Conservation (phyloP, 2,888 invertebrate genomes). For the Euproctis similis region DNA sequence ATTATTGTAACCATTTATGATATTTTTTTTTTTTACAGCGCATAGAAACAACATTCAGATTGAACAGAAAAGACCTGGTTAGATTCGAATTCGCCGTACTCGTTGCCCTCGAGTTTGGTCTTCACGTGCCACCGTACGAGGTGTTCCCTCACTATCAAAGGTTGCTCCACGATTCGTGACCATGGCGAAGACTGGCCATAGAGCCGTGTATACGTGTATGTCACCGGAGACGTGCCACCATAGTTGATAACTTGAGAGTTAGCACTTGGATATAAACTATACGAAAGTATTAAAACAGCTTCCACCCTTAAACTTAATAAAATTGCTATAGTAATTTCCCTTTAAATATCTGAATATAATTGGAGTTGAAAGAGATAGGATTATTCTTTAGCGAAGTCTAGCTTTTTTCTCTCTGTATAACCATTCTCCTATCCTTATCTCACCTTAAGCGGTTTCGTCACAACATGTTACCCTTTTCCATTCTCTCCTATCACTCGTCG, state of each 20-base stretch:
- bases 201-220: constrained; percentile 36
- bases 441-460: no score
- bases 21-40: constrained; percentile 77
- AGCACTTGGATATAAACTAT: constrained; percentile 48
- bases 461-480: no score
- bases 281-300: no score
- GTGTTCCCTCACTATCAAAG: constrained; percentile 97
- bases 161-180: constrained; percentile 93
- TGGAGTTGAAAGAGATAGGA: no score
- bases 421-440: no score
- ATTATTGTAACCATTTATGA: no score
- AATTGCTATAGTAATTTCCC: no score
- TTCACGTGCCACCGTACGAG: constrained; percentile 94
- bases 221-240: constrained; percentile 46
- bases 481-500: no score
- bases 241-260: constrained; percentile 49
- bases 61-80: constrained; percentile 92
- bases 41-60: constrained; percentile 91
- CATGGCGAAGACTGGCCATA: constrained; percentile 45
- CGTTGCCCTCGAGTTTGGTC: constrained; percentile 94
- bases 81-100: constrained; percentile 95
- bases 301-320: no score
- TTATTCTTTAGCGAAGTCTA: no score
- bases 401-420: no score
- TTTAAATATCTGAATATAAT: no score